Percentiles rank a stretch among this genome's conserved stretches.
phyloP scores from a whole-genome alignment of 2,797 vertebrate genomes.

The Sorex maritimensis region DNA sequence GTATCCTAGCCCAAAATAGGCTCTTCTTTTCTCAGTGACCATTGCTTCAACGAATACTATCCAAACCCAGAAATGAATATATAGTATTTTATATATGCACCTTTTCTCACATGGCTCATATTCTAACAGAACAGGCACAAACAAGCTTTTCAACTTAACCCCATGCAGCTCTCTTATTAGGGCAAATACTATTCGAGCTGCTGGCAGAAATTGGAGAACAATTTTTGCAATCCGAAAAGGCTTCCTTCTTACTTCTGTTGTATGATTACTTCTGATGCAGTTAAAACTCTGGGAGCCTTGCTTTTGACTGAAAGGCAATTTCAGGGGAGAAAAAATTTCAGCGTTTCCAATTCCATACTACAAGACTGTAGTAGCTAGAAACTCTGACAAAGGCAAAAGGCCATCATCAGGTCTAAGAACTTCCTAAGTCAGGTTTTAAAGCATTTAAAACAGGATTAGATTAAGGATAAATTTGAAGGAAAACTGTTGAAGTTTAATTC shows the following conservation, averaged over 20 bases:
- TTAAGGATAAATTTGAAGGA: background rate
- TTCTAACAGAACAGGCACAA: constrained; percentile 29
- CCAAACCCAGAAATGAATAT: background rate
- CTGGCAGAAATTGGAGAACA: background rate
- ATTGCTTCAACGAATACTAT: background rate
- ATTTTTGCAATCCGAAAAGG: background rate
- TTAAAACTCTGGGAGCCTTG: constrained; percentile 11
- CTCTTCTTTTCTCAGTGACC: constrained; percentile 39
- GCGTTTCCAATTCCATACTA: background rate
- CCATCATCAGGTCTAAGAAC: background rate
- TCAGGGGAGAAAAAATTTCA: constrained; percentile 20
- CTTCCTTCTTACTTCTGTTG: background rate
- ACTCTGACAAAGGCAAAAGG: background rate
- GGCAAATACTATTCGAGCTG: background rate
- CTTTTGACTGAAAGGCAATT: constrained; percentile 29
- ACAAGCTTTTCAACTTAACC: background rate
- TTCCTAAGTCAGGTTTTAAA: constrained; percentile 22
- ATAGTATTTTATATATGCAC: background rate
- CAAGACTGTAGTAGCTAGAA: background rate
- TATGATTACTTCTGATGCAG: constrained; percentile 20
- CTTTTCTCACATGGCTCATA: background rate
- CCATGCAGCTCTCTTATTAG: constrained; percentile 1
- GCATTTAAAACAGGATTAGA: background rate
- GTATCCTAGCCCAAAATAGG: constrained; percentile 1
- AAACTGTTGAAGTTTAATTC: background rate